phyloP scores from a whole-genome alignment of 2,113 vertebrate genomes.

The Peucedramus taeniatus region DNA sequence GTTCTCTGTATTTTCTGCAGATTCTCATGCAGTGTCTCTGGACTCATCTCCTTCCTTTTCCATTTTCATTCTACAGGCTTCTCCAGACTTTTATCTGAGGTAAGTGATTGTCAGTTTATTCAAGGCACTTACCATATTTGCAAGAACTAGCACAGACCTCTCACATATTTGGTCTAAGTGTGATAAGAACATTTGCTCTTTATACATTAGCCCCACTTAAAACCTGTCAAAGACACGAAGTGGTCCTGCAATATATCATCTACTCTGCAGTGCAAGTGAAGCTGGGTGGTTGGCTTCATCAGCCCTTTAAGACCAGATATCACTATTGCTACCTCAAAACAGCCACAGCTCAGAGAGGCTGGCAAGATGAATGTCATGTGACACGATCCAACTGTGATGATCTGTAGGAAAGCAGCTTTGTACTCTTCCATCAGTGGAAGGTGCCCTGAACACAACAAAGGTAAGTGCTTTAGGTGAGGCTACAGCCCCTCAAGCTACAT shows the following conservation, averaged over 20 bases:
- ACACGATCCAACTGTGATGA: not conserved
- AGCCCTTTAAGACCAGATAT: not conserved
- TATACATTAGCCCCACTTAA: slow-evolving; percentile 13
- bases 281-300: not conserved
- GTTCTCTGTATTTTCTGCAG: not conserved
- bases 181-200: slow-evolving; percentile 48
- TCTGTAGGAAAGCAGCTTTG: not conserved
- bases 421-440: not conserved
- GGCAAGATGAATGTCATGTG: not conserved
- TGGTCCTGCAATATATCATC: slow-evolving; percentile 1
- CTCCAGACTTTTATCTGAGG: slow-evolving; percentile 6
- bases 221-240: slow-evolving; percentile 16
- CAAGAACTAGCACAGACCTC: slow-evolving; percentile 25
- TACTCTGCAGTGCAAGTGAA: not conserved
- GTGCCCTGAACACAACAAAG: not conserved
- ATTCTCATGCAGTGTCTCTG: not conserved
- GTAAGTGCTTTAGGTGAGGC: not conserved
- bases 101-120: slow-evolving; percentile 28
- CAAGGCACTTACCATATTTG: slow-evolving; percentile 25
- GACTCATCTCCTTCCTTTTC: not conserved
- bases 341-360: not conserved
- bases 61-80: not conserved
- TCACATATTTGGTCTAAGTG: slow-evolving; percentile 31
- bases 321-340: not conserved
- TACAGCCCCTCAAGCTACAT: not conserved